phyloP scores from a whole-genome alignment of 2,113 vertebrate species.

The Pionites leucogaster region DNA sequence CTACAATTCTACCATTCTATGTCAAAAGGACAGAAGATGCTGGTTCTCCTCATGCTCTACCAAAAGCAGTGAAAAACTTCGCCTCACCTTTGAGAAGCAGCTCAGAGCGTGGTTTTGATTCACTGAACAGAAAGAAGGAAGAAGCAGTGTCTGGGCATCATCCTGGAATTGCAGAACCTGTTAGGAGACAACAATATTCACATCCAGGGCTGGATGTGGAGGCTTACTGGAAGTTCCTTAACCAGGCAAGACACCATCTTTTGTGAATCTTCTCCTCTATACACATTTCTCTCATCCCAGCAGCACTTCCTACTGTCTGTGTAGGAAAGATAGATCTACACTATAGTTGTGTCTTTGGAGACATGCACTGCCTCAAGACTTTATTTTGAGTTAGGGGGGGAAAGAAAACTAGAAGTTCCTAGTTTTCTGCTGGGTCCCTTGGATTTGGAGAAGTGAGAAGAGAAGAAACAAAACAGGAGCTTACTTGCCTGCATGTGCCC shows the following conservation, averaged over 20 bases:
- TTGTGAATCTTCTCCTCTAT: neutral
- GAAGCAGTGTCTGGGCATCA: neutral
- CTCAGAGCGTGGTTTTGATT: neutral
- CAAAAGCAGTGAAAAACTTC: neutral
- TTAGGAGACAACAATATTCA: neutral
- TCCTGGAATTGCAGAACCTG: neutral
- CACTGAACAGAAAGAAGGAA: neutral
- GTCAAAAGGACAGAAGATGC: neutral
- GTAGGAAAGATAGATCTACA: neutral
- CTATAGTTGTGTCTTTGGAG: neutral
- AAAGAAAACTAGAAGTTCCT: neutral
- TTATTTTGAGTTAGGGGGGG: neutral
- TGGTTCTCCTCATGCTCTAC: fast-evolving
- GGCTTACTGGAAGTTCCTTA: neutral
- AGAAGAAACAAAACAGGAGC: neutral
- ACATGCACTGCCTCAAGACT: neutral
- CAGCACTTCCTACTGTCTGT: neutral
- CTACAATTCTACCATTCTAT: no score
- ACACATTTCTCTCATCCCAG: neutral
- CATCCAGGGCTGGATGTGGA: neutral
- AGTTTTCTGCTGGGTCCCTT: neutral
- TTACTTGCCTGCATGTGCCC: neutral
- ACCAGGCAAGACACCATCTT: neutral
- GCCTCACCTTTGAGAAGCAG: neutral
- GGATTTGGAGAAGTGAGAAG: neutral